Percentiles rank a stretch among this genome's conserved stretches.
Conservation (phyloP, 2,113 vertebrate genomes). For the Albula goreensis region DNA sequence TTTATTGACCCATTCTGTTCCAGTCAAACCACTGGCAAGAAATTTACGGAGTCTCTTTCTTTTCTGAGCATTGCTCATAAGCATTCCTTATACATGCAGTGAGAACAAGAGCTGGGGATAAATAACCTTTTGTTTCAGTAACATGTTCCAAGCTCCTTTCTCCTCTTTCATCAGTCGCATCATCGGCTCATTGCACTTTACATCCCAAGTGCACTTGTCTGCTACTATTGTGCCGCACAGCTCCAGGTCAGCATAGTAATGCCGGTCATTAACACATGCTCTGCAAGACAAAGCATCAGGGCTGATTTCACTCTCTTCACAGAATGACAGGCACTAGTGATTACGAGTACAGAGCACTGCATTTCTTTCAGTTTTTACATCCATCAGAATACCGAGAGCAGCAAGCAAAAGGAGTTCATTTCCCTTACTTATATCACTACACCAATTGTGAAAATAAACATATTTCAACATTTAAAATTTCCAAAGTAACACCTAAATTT, state of each 20-base stretch:
- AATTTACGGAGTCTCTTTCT: neutral
- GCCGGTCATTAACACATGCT: constrained; percentile 42
- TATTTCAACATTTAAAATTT: too few relatives aligned
- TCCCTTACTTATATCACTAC: too few relatives aligned
- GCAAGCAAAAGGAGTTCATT: too few relatives aligned
- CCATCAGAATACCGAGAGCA: too few relatives aligned
- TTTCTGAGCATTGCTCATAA: neutral
- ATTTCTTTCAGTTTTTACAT: neutral
- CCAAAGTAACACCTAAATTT: too few relatives aligned
- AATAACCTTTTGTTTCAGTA: constrained; percentile 59
- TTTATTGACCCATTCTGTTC: too few relatives aligned
- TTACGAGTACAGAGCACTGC: neutral
- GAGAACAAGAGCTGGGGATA: neutral
- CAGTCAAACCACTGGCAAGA: too few relatives aligned
- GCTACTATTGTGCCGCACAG: constrained; percentile 44
- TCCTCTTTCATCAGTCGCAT: constrained; percentile 61
- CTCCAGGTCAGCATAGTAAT: constrained; percentile 56
- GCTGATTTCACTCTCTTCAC: neutral
- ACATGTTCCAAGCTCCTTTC: constrained; percentile 51
- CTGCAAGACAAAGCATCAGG: constrained; percentile 43
- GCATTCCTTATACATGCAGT: too few relatives aligned
- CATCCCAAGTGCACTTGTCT: constrained; percentile 56
- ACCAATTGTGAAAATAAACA: too few relatives aligned
- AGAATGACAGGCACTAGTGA: neutral
- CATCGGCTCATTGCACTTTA: constrained; percentile 63